Evolutionary conservation across 2,113 vertebrate genomes (phyloP).

Genomic region (Oxyruncus cristatus): DNA sequence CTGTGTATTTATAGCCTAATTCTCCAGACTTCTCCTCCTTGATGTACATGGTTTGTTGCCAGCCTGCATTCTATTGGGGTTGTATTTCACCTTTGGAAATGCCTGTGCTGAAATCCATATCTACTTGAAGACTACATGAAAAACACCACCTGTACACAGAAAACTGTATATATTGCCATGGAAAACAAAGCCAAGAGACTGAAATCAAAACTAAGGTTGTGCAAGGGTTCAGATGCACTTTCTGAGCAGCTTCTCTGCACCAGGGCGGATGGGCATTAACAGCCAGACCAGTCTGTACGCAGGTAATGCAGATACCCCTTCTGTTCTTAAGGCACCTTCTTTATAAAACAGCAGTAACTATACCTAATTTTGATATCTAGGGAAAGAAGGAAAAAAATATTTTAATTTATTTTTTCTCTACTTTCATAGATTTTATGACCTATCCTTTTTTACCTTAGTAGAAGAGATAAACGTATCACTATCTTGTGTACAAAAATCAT

Average conservation of each 20-base stretch:
- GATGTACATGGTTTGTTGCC: slow-evolving; percentile 22
- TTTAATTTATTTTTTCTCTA: background rate
- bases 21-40: background rate
- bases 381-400: background rate
- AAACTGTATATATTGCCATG: background rate
- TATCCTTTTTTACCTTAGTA: background rate
- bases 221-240: background rate
- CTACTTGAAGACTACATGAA: background rate
- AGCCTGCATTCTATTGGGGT: background rate
- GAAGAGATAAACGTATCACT: background rate
- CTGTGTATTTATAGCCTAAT: slow-evolving; percentile 34
- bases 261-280: background rate
- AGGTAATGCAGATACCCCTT: background rate
- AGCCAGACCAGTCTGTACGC: background rate
- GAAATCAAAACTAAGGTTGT: background rate
- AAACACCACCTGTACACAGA: background rate
- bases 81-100: slow-evolving; percentile 14
- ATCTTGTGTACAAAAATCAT: background rate
- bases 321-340: background rate
- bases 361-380: background rate
- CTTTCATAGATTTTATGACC: background rate
- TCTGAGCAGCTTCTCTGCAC: background rate
- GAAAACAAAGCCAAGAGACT: background rate
- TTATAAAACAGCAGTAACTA: background rate
- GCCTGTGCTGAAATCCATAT: background rate